phyloP scores from a whole-genome alignment of 2,797 vertebrate species.

The Macropodus opercularis region DNA sequence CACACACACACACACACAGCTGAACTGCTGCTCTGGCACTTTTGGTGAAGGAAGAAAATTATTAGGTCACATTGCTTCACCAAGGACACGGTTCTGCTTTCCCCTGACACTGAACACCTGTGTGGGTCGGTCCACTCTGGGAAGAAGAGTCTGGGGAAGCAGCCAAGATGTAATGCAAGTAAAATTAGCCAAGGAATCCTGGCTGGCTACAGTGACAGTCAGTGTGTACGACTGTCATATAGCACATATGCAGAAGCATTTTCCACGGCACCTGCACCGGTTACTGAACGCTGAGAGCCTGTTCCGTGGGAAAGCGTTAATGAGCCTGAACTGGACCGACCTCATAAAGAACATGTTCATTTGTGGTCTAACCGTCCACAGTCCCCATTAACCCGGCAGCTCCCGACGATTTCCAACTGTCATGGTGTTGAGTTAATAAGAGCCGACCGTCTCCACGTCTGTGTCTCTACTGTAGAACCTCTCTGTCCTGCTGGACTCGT shows the following conservation, averaged over 20 bases:
- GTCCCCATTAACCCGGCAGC: conserved; percentile 46
- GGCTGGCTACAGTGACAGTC: conserved; percentile 9
- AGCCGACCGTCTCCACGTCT: conserved; percentile 28
- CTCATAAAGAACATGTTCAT: conserved; percentile 64
- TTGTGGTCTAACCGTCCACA: conserved; percentile 50
- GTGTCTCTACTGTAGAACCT: conserved; percentile 12
- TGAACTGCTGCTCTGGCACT: conserved; percentile 64
- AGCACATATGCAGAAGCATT: background rate
- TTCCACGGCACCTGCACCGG: conserved; percentile 1
- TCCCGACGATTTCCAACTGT: conserved; percentile 44
- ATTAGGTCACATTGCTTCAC: conserved; percentile 65
- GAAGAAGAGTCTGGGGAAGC: conserved; percentile 10
- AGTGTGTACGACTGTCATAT: background rate
- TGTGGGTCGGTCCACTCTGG: conserved; percentile 35
- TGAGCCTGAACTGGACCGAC: conserved; percentile 47
- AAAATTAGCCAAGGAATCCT: conserved; percentile 14
- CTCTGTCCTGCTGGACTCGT: conserved; percentile 2
- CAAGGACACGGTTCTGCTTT: conserved; percentile 51
- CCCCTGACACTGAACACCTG: conserved; percentile 54
- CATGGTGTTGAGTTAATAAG: conserved; percentile 35
- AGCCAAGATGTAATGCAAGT: background rate
- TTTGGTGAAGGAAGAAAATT: conserved; percentile 63
- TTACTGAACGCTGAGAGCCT: conserved; percentile 4
- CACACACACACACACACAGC: conserved; percentile 19
- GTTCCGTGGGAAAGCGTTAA: conserved; percentile 42